Evolutionary conservation across 2,113 vertebrate genomes (phyloP).

Genomic region (Dolichotis patagonum): DNA sequence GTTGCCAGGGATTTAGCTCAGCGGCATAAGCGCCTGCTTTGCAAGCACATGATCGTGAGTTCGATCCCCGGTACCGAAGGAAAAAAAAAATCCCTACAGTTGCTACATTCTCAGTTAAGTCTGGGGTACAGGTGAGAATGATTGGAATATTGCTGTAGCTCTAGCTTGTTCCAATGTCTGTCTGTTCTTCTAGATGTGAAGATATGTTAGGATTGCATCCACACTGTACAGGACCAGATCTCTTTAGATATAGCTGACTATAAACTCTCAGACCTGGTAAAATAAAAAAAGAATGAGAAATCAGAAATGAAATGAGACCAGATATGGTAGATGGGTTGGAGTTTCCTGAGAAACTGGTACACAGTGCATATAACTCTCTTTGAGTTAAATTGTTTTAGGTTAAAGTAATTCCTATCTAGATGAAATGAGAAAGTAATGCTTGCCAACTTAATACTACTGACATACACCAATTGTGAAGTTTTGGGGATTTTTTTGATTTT

Average conservation of each 20-base stretch:
- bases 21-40: too few relatives aligned
- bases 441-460: not conserved
- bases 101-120: not conserved
- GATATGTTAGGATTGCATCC: not conserved
- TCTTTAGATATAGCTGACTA: not conserved
- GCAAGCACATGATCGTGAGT: too few relatives aligned
- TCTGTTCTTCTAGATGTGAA: not conserved
- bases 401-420: constrained; percentile 12
- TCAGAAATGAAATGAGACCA: not conserved
- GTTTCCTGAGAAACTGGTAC: not conserved
- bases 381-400: not conserved
- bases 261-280: not conserved
- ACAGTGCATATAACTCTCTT: not conserved
- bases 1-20: too few relatives aligned
- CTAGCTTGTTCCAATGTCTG: not conserved
- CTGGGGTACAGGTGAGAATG: not conserved
- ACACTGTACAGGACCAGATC: not conserved
- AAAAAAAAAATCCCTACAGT: not conserved
- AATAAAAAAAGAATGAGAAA: not conserved
- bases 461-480: not conserved
- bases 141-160: not conserved
- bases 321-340: not conserved
- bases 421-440: not conserved
- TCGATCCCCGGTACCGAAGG: too few relatives aligned
- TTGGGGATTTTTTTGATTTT: not conserved